Conservation (phyloP, 2,888 invertebrate species). For the Melanotus villosus region DNA sequence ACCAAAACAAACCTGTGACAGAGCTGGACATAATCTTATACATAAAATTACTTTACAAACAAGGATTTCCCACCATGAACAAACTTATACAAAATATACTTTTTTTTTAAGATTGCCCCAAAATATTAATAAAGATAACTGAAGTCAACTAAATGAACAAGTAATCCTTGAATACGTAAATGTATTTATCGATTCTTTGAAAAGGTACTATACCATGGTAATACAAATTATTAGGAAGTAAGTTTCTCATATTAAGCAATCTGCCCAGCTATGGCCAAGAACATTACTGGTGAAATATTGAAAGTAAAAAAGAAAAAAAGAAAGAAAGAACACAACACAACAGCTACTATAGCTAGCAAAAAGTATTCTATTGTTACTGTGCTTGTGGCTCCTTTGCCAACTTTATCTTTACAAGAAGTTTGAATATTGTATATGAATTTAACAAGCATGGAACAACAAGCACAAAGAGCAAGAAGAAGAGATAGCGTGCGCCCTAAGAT, state of each 20-base stretch:
- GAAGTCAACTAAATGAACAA: no score
- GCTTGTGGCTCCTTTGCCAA: conserved; percentile 32
- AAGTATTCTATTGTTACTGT: conserved; percentile 40
- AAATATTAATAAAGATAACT: no score
- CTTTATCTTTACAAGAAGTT: background rate
- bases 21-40: background rate
- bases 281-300: background rate
- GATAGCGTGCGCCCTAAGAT: conserved; percentile 71
- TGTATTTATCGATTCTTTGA: no score
- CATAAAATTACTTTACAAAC: no score
- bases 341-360: conserved; percentile 46
- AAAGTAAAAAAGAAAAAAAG: conserved; percentile 31
- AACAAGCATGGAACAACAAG: conserved; percentile 50
- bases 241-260: no score
- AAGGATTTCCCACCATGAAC: no score
- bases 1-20: conserved; percentile 40
- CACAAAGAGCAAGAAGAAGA: conserved; percentile 69
- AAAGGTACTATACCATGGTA: no score
- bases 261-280: conserved; percentile 30
- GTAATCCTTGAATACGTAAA: no score
- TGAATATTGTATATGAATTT: conserved; percentile 25
- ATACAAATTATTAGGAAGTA: no score
- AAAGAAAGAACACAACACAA: conserved; percentile 42
- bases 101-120: no score
- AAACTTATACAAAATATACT: no score